Base-by-base conservation (phyloP, 2,888 invertebrate genomes). In the Leptopilina syphax region DNA sequence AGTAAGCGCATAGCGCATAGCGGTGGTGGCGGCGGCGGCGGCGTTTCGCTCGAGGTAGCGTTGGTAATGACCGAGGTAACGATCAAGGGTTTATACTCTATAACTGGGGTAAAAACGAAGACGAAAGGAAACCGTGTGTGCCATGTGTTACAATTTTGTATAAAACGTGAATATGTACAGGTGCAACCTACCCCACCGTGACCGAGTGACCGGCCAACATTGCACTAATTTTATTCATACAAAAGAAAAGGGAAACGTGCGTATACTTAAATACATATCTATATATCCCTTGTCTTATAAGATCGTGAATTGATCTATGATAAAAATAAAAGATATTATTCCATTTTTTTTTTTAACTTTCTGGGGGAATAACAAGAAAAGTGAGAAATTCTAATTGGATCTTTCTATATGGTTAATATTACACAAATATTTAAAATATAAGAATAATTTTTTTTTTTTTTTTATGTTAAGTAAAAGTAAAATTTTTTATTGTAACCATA, bases 151-250 rank as follows among this genome's bases (percentile, higher is more conserved):
- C 73, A 83, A 83, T 84, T 80, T 81, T 80, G 82, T 84, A 83
- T 80, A 80, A 77, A 82, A 81, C 63, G 66, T 83, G 80, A 50
- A 50, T 79, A 81, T 63, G 77, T 83, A 90, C 90, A 90, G 90
- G 89, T 90, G 90, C 86, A 89, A 89, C 87, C 88, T 91, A 90
- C 91, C 90, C 90, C 91, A 91, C 90, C 91, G 90, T 91, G 89
- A 91, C 90, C 89, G 86, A 86, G 77, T 83, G 82, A 79, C 79
- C 77, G 63, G 70, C n/a, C 79, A 76, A 81, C 73, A 73, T 57
- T 73, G 73, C 34, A 73, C 73, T 73, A 73, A 73, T 57, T 73
- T 73, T 73, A 73, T 73, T 73, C 57, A 73, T 50, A 50, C 57
- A n/a, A 73, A 57, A 34, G 73, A 73, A 57, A 73, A 34, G 50